phyloP scores from a whole-genome alignment of 2,888 invertebrate species.

The Arrhopalites spinosus region DNA sequence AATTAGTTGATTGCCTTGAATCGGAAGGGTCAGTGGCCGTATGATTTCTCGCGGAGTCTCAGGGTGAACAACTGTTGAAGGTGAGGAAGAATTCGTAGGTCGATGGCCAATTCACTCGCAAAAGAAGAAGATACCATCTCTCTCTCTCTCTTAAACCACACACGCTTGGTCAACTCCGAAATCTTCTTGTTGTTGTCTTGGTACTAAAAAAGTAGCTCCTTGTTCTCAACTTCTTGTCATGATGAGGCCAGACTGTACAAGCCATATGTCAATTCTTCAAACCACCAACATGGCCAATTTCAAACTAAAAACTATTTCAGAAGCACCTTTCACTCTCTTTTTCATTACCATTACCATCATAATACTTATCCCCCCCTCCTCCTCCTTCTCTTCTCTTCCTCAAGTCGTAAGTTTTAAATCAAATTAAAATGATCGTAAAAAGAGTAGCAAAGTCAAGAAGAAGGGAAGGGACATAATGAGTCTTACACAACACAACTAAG shows the following conservation, averaged over 20 bases:
- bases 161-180: conserved; percentile 37
- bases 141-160: conserved; percentile 21
- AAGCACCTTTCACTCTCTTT: too few species aligned
- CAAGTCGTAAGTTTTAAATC: too few species aligned
- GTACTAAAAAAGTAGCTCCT: background rate
- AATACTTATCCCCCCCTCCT: too few species aligned
- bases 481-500: too few species aligned
- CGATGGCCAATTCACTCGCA: conserved; percentile 44
- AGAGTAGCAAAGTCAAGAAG: background rate
- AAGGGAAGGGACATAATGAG: background rate
- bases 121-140: conserved; percentile 32
- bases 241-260: background rate
- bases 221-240: background rate
- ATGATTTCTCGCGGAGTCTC: conserved; percentile 49
- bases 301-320: too few species aligned
- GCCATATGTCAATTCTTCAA: background rate
- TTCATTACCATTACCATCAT: too few species aligned
- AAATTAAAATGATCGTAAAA: background rate
- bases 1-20: conserved; percentile 56
- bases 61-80: conserved; percentile 56
- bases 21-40: conserved; percentile 55
- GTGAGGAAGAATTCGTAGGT: conserved; percentile 45
- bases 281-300: background rate
- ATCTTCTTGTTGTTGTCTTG: background rate
- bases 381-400: too few species aligned